These are phyloP conservation scores for Polia nebulosa DNA, from an alignment of 2,888 invertebrate genomes.

Conservation along the genomic window DNA sequence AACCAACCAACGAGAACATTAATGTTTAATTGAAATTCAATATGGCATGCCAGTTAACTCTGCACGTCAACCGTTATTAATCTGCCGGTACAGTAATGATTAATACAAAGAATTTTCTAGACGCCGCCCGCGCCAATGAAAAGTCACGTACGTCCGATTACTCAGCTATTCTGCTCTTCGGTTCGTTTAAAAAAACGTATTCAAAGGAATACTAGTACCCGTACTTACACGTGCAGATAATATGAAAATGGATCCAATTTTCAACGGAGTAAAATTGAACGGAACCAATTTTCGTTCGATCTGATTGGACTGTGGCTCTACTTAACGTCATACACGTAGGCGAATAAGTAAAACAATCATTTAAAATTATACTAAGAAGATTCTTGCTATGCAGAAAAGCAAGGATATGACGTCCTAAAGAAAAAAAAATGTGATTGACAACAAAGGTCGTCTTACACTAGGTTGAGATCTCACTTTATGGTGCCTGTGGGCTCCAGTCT, in stretches of 20 bases:
- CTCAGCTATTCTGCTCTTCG: slow-evolving; percentile 20
- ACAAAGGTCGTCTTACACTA: not conserved
- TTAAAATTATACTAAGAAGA: not conserved
- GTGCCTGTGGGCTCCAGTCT: slow-evolving; percentile 15
- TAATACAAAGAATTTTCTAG: slow-evolving; percentile 37
- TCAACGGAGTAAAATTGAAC: slow-evolving; percentile 51
- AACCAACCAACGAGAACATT: slow-evolving; percentile 44
- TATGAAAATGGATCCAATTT: slow-evolving; percentile 57
- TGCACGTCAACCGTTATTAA: slow-evolving; percentile 50
- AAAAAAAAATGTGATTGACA: slow-evolving; percentile 5
- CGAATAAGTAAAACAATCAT: slow-evolving; percentile 12
- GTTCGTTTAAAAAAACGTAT: slow-evolving; percentile 32
- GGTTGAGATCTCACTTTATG: not conserved
- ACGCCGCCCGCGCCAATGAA: slow-evolving; percentile 18
- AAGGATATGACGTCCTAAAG: not conserved
- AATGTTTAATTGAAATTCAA: slow-evolving; percentile 56
- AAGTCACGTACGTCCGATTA: slow-evolving; percentile 24
- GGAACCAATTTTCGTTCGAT: slow-evolving; percentile 53
- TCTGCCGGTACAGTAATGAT: slow-evolving; percentile 33
- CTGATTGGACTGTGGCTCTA: slow-evolving; percentile 24
- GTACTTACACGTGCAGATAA: slow-evolving; percentile 47
- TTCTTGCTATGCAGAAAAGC: not conserved
- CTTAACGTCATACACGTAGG: slow-evolving; percentile 6
- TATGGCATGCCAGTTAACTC: slow-evolving; percentile 44
- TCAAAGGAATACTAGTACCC: slow-evolving; percentile 55